phyloP scores from a whole-genome alignment of 2,797 vertebrate genomes.

The Falco cherrug region DNA sequence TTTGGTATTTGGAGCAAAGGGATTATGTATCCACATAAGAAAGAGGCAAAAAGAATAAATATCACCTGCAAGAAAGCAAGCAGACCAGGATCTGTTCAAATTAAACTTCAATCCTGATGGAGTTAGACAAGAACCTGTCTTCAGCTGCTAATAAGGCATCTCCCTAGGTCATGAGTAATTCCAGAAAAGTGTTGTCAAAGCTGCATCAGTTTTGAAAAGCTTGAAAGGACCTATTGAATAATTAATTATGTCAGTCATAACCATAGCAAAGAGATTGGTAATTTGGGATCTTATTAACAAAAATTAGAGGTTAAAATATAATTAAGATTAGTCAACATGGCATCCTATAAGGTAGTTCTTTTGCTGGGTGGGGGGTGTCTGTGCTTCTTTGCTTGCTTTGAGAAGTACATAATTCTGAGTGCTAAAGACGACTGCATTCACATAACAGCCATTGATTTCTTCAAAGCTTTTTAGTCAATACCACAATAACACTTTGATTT shows the following conservation, averaged over 20 bases:
- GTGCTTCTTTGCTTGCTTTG: background rate
- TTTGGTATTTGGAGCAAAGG: background rate
- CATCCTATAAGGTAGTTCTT: background rate
- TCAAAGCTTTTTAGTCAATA: slow-evolving; percentile 43
- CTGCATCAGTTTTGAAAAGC: background rate
- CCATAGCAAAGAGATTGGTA: background rate
- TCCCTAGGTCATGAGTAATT: background rate
- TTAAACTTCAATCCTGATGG: background rate
- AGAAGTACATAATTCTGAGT: background rate
- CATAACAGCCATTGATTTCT: slow-evolving; percentile 9
- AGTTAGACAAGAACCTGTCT: background rate
- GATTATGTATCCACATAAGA: background rate
- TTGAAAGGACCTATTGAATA: background rate
- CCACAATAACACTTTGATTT: slow-evolving; percentile 7
- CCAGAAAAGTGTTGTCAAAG: background rate
- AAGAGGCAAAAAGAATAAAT: background rate
- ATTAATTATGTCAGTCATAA: background rate
- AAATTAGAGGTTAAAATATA: slow-evolving; percentile 17
- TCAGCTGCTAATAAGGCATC: background rate
- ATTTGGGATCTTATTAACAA: background rate
- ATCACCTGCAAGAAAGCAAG: background rate
- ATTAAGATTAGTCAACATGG: background rate
- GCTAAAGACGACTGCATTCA: background rate
- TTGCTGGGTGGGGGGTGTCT: background rate
- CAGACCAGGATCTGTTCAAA: background rate